Evolutionary conservation across 2,113 vertebrate species (phyloP).

Genomic region (Vulpes ferrilata): DNA sequence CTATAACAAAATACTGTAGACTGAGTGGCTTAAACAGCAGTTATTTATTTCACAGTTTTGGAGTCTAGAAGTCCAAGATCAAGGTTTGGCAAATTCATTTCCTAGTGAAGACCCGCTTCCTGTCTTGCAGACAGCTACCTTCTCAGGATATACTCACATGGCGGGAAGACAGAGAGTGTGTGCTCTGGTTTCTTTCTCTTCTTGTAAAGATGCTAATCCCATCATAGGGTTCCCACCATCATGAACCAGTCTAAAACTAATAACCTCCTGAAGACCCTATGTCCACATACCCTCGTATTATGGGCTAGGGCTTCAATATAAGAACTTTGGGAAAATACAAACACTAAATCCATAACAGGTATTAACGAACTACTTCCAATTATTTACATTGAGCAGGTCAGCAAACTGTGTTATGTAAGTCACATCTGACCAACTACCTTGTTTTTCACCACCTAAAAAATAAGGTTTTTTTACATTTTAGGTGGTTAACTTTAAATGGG

Average conservation of each 20-base stretch:
- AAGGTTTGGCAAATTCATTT: not conserved
- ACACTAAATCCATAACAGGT: not conserved
- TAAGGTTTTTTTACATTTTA: not conserved
- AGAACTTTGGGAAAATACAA: not conserved
- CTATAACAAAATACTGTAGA: not conserved
- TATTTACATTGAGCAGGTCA: not conserved
- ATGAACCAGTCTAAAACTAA: not conserved
- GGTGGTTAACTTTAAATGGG: not conserved
- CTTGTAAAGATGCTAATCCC: not conserved
- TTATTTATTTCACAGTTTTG: not conserved
- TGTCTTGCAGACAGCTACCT: not conserved
- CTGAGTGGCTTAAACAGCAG: not conserved
- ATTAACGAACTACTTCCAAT: not conserved
- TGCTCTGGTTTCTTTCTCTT: not conserved
- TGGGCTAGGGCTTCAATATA: not conserved
- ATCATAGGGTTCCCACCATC: not conserved
- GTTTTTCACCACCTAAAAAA: not conserved
- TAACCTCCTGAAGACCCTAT: not conserved
- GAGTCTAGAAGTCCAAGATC: not conserved
- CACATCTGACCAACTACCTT: not conserved
- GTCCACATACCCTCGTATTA: not conserved
- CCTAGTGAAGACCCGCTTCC: not conserved
- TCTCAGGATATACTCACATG: not conserved
- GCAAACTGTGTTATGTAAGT: not conserved
- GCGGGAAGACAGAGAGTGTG: not conserved